Base-by-base conservation (phyloP, 2,888 invertebrate species). In the Cylloceria caligata region DNA sequence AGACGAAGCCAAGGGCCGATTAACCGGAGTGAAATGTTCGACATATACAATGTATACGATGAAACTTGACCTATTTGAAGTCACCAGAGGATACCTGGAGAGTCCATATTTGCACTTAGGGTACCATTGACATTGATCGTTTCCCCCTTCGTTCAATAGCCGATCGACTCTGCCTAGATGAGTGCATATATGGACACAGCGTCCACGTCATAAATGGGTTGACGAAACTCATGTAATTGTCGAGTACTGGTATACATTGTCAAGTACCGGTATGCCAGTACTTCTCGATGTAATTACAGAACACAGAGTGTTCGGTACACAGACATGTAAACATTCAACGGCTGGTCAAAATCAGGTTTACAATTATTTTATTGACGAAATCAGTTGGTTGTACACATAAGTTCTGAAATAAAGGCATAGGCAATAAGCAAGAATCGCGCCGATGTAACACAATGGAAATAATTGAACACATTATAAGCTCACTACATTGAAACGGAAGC, bases 401-500 rank as follows among this genome's bases (percentile, higher is more conserved):
- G n/a, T n/a, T n/a, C n/a, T n/a, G n/a, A 16, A 45, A 52, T 21
- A 16, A 19, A 30, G 7, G 9, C 5, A 24, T 2, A 9, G 39
- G 4, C 27, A 60, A 30, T 52, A 7, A 21, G 34, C 21, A 39
- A 52, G 7, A 6, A 4, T 13, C 2, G 36, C 19, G n/a, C n/a
- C 27, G 13, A 71, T 71, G 19, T 42, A 19, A 11, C 3, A 27
- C n/a, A 45, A 60, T 72, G 34, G 21, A 34, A 72, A 47, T 34
- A 36, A 21, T 45, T 19, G 45, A 60, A 11, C 3, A 21, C 45
- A 34, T 60, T 34, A 6, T 16, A 19, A 57, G 6, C 16, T 4
- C 13, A 7, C 45, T 27, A 13, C 2, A 68, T 39, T 19, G 39
- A 16, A 42, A 4, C 69, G 39, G 27, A 52, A 49, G n/a, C 49